Evolutionary conservation across 1,140 invertebrate genomes (phyloP), one percentile per base, ranked within the genome.

Genomic region (Teleopsis dalmanni): DNA sequence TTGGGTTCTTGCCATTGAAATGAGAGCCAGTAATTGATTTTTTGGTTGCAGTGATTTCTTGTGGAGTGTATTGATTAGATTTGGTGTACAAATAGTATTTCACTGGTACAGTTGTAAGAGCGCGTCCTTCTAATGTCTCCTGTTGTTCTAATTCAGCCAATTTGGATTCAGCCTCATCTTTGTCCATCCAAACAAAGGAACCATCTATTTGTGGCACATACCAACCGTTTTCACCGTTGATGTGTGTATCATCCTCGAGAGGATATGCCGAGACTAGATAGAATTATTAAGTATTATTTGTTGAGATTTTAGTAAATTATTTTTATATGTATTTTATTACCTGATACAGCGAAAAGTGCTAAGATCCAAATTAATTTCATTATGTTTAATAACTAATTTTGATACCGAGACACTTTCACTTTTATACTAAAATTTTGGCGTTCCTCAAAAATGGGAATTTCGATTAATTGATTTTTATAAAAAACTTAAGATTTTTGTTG

Each of bases 131-230:
- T 29, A 21, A 8, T 42, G 13, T 4, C 19, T 14, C 6, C 13
- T 9, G 11, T 11, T 42, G 14, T 14, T 16, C 33, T 4, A 26
- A 27, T 14, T 14, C 16, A 9, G 16, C n/a, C 16, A 9, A 11
- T 14, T 44, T 11, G 3, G 23, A 19, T 6, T 66, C 63, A 16
- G 54, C 58, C 1, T 48, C 54, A 1, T 64, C 63, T 53, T 54
- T 55, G 38, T 58, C 58, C 7, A 64, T 37, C 63, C 63, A 67
- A 22, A 55, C 40, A 11, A 57, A 62, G 42, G 52, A 47, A 3
- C 61, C 64, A 42, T 67, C 64, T 22, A 22, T 11, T 45, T 66
- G 52, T 23, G 64, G 64, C n/a, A 67, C 34, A 48, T 62, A 60
- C 64, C 63, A 67, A 27, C 64, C 63, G 31, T 19, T 19, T 31